Percentiles rank a stretch among this genome's conserved stretches.
Conservation (phyloP, 2,888 invertebrate species). For the Coenonympha glycerion region DNA sequence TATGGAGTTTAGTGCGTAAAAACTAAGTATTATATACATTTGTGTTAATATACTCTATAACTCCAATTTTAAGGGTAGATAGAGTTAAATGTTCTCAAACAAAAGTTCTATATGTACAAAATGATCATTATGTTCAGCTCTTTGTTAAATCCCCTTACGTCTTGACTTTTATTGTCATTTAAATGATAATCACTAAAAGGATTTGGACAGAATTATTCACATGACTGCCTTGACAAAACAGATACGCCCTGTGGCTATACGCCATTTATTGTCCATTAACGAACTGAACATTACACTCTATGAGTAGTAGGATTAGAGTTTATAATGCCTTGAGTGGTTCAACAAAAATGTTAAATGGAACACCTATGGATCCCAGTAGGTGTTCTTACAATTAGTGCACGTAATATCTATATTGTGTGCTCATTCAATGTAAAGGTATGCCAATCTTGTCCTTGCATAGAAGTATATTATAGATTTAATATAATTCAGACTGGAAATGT, state of each 20-base stretch:
- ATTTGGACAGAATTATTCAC: constrained; percentile 70
- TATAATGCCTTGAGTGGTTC: constrained; percentile 26
- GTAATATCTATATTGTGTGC: constrained; percentile 54
- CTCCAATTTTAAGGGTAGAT: background rate
- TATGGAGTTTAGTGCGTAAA: too few species aligned
- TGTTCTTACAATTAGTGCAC: constrained; percentile 52
- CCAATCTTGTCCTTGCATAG: constrained; percentile 11
- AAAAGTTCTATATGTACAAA: constrained; percentile 21
- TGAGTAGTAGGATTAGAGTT: constrained; percentile 18
- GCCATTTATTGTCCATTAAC: constrained; percentile 30
- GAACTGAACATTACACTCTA: constrained; percentile 29
- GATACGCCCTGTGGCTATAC: constrained; percentile 74
- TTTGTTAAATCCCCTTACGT: constrained; percentile 54
- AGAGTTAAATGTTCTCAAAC: constrained; percentile 12
- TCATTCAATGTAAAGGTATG: constrained; percentile 34
- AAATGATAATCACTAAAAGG: constrained; percentile 73
- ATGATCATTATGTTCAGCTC: constrained; percentile 30
- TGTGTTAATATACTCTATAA: background rate
- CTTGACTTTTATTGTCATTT: constrained; percentile 68
- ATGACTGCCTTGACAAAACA: constrained; percentile 64
- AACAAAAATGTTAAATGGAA: constrained; percentile 46
- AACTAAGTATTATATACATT: too few species aligned
- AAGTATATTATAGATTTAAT: too few species aligned
- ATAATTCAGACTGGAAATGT: too few species aligned
- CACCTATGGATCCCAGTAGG: constrained; percentile 69